Base-by-base conservation (phyloP, 2,888 invertebrate species). In the Iphiclides podalirius region DNA sequence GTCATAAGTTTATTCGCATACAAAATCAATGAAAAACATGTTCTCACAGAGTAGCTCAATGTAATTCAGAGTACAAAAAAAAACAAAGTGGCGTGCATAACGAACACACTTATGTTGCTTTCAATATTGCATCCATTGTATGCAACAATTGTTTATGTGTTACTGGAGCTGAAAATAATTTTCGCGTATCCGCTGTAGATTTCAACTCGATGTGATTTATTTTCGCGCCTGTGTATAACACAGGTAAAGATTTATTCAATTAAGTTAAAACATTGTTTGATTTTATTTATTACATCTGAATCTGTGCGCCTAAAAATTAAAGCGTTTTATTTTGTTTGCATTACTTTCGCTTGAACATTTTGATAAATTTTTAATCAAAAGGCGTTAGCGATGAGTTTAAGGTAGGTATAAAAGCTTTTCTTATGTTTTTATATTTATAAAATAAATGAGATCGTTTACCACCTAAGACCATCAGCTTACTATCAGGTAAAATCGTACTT, bases 51-150 rank as follows among this genome's bases (percentile, higher is more conserved):
- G 43, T 40, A 33, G 38, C 35, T 35, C 35, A 12, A 50, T 50
- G 50, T 50, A 44, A 44, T 44, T 50, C 44, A 26, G 39, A 44
- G 35, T 34, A 49, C 42, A 49, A 53, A 55, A 58, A 53, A 47
- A 50, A 53, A 54, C 39, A 48, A 44, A 54, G 53, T 50, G 54
- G 56, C 56, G 48, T 54, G 53, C 57, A 59, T 57, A 76, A 78
- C 75, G 72, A 79, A 75, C 67, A 68, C 67, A 70, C 73, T 75
- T 63, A 66, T 71, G 63, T 53, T 58, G 67, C 61, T 55, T 69
- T 72, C 59, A 64, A 70, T 50, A 55, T 52, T 60, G 52, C 51
- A 45, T 43, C 37, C 47, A 54, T 45, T 45, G 50, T 50, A 17
- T 23, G 31, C 35, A 47, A 45, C 45, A 17, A 50, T 40, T 28